phyloP scores from a whole-genome alignment of 2,797 vertebrate genomes.

The Danio choprae region DNA sequence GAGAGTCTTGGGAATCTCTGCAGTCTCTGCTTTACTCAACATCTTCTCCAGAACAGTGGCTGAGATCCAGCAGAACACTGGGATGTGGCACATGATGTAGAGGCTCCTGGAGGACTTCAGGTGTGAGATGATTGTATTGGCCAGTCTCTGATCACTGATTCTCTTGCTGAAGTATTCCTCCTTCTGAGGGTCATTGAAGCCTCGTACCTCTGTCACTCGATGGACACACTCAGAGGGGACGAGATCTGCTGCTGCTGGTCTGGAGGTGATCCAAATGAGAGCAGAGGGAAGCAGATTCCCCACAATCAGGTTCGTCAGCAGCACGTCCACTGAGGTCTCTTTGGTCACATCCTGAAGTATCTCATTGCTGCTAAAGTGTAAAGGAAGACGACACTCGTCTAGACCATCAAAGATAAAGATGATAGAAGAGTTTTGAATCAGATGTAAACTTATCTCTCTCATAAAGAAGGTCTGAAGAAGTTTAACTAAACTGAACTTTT shows the following conservation, averaged over 20 bases:
- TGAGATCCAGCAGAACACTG: slow-evolving; percentile 58
- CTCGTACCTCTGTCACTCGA: too few species aligned
- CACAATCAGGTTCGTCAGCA: too few species aligned
- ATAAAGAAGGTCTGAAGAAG: neutral
- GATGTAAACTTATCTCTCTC: too few species aligned
- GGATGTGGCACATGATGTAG: slow-evolving; percentile 61
- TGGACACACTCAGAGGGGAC: too few species aligned
- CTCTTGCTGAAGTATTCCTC: too few species aligned
- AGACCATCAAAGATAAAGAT: slow-evolving; percentile 15
- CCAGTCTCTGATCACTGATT: too few species aligned
- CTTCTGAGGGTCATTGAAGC: too few species aligned
- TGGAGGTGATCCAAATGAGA: too few species aligned
- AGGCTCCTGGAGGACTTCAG: slow-evolving; percentile 44
- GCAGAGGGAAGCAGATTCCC: too few species aligned
- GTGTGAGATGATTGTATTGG: slow-evolving; percentile 1
- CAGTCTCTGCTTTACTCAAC: neutral
- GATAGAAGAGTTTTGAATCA: too few species aligned
- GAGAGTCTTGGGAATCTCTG: neutral
- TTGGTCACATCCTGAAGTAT: neutral
- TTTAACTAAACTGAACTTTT: neutral
- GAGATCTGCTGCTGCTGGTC: too few species aligned
- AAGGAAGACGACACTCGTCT: neutral
- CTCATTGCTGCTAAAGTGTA: neutral
- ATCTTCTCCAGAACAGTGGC: slow-evolving; percentile 31
- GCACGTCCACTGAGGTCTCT: slow-evolving; percentile 12